Evolutionary conservation across 2,797 vertebrate genomes (phyloP).

Genomic region (Clamator glandarius): DNA sequence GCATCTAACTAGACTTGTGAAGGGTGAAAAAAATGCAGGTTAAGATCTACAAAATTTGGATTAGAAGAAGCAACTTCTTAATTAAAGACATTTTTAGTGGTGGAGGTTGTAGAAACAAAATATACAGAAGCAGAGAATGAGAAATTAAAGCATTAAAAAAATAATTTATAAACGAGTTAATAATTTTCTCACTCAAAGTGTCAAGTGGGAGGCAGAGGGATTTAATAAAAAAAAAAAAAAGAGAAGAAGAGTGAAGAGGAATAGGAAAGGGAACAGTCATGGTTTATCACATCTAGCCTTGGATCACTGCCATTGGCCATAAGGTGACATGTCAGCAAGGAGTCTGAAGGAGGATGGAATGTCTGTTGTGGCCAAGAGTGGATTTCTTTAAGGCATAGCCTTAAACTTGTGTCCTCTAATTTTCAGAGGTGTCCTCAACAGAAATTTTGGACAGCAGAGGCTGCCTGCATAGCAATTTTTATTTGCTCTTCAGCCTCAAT

Average conservation of each 20-base stretch:
- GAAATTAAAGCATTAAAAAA: not conserved
- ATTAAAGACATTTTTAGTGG: not conserved
- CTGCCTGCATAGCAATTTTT: not conserved
- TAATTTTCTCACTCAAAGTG: not conserved
- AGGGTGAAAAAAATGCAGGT: not conserved
- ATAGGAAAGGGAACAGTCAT: not conserved
- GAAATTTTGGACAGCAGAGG: not conserved
- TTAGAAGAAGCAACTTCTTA: not conserved
- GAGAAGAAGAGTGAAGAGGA: not conserved
- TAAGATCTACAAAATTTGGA: not conserved
- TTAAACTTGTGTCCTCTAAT: not conserved
- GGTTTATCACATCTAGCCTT: not conserved
- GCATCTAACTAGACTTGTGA: not conserved
- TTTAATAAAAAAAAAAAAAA: not conserved
- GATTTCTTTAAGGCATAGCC: slow-evolving; percentile 14
- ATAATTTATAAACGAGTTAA: not conserved
- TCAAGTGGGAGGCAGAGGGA: not conserved
- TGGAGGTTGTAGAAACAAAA: not conserved
- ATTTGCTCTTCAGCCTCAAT: not conserved
- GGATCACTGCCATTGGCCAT: not conserved
- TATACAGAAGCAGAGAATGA: not conserved
- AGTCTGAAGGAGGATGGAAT: not conserved
- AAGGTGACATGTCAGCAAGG: not conserved
- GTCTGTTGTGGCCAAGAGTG: not conserved
- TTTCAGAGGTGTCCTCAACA: not conserved